Evolutionary conservation across 1,140 invertebrate genomes (phyloP).

Genomic region (Sycobia sp.): DNA sequence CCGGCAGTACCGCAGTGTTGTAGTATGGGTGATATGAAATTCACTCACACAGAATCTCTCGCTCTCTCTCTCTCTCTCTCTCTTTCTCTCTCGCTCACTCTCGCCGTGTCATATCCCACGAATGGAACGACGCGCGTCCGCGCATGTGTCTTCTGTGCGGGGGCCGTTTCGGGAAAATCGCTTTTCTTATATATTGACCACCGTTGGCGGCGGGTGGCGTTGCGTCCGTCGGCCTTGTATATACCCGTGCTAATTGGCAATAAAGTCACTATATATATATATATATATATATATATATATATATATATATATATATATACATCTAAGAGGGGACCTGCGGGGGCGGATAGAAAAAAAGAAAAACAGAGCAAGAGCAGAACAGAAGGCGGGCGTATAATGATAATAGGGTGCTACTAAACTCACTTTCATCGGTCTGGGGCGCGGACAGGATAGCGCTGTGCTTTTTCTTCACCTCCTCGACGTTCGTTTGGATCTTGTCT

Average conservation of each 20-base stretch:
- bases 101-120: neutral
- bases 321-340: no score
- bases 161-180: no score
- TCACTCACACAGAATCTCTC: no score
- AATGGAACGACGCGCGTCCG: constrained; percentile 5
- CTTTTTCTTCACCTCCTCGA: constrained; percentile 99
- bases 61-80: no score
- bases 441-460: constrained; percentile 98
- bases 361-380: neutral
- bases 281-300: no score
- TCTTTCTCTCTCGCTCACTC: no score
- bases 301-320: no score
- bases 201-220: no score
- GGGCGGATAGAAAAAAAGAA: no score
- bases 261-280: no score
- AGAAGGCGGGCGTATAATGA: neutral
- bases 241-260: constrained; percentile 25
- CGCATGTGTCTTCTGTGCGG: no score
- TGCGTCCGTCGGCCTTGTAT: neutral
- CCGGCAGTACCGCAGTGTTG: neutral
- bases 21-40: no score
- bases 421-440: constrained; percentile 98
- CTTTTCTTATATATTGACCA: neutral
- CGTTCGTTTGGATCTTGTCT: constrained; percentile 98
- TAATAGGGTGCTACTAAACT: constrained; percentile 64